phyloP scores from a whole-genome alignment of 2,113 vertebrate species.

The Pelvicachromis taeniatus region DNA sequence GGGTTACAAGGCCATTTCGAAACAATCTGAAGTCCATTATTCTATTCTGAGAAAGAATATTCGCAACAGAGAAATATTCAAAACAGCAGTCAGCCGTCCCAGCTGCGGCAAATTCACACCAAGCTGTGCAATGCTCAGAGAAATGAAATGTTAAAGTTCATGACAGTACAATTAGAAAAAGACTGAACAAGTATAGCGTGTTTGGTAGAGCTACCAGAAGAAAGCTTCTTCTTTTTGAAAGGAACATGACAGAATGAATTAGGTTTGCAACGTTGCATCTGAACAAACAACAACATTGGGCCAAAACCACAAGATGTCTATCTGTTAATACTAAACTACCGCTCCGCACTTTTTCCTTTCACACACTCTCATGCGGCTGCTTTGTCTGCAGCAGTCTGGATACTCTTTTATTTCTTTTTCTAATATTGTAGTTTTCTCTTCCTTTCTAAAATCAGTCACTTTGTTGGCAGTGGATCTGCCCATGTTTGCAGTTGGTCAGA shows the following conservation, averaged over 20 bases:
- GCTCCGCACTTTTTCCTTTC: not conserved
- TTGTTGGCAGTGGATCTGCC: not conserved
- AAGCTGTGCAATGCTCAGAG: not conserved
- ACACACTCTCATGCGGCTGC: not conserved
- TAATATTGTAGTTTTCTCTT: not conserved
- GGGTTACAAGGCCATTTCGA: not conserved
- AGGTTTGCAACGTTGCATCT: not conserved
- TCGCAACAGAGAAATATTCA: not conserved
- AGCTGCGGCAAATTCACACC: not conserved
- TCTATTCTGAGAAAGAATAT: not conserved
- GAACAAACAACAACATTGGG: not conserved
- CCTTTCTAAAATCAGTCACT: accelerated
- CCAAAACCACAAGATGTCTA: not conserved
- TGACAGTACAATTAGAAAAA: not conserved
- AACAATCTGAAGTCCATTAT: not conserved
- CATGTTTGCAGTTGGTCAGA: not conserved
- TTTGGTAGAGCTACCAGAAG: not conserved
- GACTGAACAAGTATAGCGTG: not conserved
- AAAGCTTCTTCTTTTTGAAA: not conserved
- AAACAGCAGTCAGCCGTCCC: not conserved
- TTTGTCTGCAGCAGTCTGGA: not conserved
- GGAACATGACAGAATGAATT: not conserved
- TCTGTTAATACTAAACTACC: not conserved
- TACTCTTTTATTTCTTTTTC: not conserved
- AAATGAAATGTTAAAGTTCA: not conserved